Conservation (phyloP, 2,113 vertebrate genomes). For the Lophius piscatorius region DNA sequence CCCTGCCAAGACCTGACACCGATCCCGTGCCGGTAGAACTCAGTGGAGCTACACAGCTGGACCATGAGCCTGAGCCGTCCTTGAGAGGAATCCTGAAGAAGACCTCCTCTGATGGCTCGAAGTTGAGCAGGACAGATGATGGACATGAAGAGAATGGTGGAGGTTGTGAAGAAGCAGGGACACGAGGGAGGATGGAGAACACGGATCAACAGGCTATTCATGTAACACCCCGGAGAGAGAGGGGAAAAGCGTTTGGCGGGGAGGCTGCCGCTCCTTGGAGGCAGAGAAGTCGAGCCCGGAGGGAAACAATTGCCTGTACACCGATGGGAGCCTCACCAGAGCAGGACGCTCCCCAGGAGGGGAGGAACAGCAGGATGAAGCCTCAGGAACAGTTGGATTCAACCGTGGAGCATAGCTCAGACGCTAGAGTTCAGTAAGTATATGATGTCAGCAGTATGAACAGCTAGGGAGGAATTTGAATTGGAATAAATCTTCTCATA, state of each 20-base stretch:
- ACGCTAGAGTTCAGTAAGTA: not conserved
- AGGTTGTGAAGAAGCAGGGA: conserved; percentile 3
- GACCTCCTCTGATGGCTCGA: conserved; percentile 43
- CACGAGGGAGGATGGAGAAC: not conserved
- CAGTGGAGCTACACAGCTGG: conserved; percentile 2
- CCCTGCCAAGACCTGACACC: conserved; percentile 33
- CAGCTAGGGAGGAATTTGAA: not conserved
- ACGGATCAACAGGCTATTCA: conserved; percentile 22
- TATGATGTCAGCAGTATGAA: too few relatives aligned
- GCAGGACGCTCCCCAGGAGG: conserved; percentile 24
- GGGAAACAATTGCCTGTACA: conserved; percentile 55
- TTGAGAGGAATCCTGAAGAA: conserved; percentile 82
- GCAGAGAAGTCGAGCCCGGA: conserved; percentile 68
- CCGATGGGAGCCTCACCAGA: conserved; percentile 34
- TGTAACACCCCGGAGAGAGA: conserved; percentile 37
- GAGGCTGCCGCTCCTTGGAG: conserved; percentile 76
- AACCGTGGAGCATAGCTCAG: conserved; percentile 1
- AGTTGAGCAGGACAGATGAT: conserved; percentile 29
- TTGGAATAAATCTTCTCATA: not conserved
- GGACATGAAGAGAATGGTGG: conserved; percentile 48
- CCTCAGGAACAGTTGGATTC: conserved; percentile 25
- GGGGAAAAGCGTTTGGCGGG: conserved; percentile 4
- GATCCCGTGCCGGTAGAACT: not conserved
- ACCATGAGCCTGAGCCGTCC: conserved; percentile 43
- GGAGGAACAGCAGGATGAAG: not conserved